Evolutionary conservation across 2,888 invertebrate genomes (phyloP).

Genomic region (Platerodrilus igneus): DNA sequence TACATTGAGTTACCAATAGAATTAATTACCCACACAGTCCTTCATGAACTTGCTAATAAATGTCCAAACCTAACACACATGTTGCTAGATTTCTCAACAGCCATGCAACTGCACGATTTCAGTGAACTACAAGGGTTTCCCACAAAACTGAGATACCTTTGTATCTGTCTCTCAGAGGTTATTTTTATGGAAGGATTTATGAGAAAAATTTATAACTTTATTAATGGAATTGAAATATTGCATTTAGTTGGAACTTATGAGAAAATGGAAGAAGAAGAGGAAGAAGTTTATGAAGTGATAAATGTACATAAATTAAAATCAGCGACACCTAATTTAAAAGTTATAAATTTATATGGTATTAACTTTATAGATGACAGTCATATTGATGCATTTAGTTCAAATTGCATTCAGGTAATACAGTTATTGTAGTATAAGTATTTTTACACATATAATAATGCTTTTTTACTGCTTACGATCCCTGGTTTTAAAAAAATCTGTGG

Average conservation of each 20-base stretch:
- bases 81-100: constrained; percentile 96
- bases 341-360: constrained; percentile 97
- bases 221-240: constrained; percentile 94
- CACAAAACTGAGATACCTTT: constrained; percentile 81
- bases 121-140: constrained; percentile 99
- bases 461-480: too few species aligned
- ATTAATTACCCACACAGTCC: constrained; percentile 90
- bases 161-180: constrained; percentile 94
- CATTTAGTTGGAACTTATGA: constrained; percentile 98
- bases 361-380: constrained; percentile 98
- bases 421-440: too few species aligned
- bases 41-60: constrained; percentile 94
- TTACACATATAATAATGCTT: neutral
- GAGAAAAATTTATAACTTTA: constrained; percentile 99
- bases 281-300: constrained; percentile 98
- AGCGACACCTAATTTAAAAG: constrained; percentile 93
- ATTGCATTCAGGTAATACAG: constrained; percentile 92
- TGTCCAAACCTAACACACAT: constrained; percentile 94
- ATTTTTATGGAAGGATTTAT: constrained; percentile 99
- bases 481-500: too few species aligned
- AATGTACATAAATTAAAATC: constrained; percentile 98
- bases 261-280: constrained; percentile 97
- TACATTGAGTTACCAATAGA: constrained; percentile 95
- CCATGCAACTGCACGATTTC: constrained; percentile 99
- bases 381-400: constrained; percentile 95